Base-by-base conservation (phyloP, 1,140 invertebrate species). In the Heliothis subflexa region DNA sequence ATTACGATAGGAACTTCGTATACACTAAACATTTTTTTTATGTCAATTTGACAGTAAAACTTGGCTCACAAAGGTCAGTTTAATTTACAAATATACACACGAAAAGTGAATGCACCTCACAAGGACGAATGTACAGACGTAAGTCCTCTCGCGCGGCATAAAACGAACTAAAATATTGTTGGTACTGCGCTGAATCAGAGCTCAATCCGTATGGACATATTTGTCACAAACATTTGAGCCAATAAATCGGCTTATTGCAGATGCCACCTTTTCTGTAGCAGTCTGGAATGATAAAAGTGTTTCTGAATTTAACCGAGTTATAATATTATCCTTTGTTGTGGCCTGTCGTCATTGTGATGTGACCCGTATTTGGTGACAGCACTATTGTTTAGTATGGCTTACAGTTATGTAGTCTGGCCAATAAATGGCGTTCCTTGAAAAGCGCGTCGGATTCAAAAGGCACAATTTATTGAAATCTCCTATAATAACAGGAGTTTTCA, bases 81-180 rank as follows among this genome's bases (percentile, higher is more conserved):
- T 54, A 10, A 54, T 77, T 57, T 11, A 68, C 66, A 70, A 66
- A 77, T 25, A 68, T 21, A 50, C 25, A 55, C 50, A 21, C 62
- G 59, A 16, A 47, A 54, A 54, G 61, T 66, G 49, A 55, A 77
- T 77, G 74, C 62, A n/a, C 50, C 11, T 66, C 50, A 77, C 50
- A 77, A 77, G 61, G 62, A 66, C 50, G 33, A 64, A 14, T 18
- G 28, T 55, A 68, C 18, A 47, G 21, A 77, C 74, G 62, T 77
- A 55, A 66, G 49, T 28, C 50, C 50, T 45, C 50, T 55, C 74
- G 45, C 74, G 74, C 74, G 61, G 50, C 61, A 28, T 55, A 40
- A 66, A 77, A 66, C 74, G 50, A 28, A 77, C 74, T 77, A 77
- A 77, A 77, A 55, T 75, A 64, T 52, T 75, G 52, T 33, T 40